Evolutionary conservation across 2,797 vertebrate genomes (phyloP).

Genomic region (Podarcis lilfordi): DNA sequence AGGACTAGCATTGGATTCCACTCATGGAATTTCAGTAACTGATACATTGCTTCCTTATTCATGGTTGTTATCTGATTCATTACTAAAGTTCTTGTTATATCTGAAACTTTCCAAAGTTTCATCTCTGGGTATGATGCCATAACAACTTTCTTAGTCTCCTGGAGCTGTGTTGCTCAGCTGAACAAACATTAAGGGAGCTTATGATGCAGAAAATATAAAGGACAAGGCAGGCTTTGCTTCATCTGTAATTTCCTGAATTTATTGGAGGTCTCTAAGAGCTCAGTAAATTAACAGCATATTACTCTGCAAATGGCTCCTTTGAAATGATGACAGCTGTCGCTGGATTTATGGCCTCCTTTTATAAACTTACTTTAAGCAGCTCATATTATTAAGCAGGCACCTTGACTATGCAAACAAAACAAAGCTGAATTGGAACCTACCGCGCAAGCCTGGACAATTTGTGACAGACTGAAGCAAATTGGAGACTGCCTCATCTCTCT

Average conservation of each 20-base stretch:
- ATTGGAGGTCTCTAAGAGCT: not conserved
- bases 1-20: too few relatives aligned
- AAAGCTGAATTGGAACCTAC: not conserved
- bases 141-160: not conserved
- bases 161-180: not conserved
- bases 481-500: not conserved
- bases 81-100: not conserved
- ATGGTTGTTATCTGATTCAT: not conserved
- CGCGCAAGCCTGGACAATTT: not conserved
- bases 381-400: not conserved
- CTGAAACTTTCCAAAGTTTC: not conserved
- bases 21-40: not conserved
- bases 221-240: not conserved
- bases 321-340: not conserved
- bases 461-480: not conserved
- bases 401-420: not conserved
- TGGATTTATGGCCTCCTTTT: not conserved
- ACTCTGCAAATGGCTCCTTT: conserved; percentile 6
- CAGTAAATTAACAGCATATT: not conserved
- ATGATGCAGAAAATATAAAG: not conserved
- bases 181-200: conserved; percentile 9
- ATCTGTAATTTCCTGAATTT: not conserved
- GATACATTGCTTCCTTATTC: not conserved
- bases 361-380: not conserved
- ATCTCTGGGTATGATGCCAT: not conserved